Base-by-base conservation (phyloP, 2,797 vertebrate species). In the Lithobates pipiens region DNA sequence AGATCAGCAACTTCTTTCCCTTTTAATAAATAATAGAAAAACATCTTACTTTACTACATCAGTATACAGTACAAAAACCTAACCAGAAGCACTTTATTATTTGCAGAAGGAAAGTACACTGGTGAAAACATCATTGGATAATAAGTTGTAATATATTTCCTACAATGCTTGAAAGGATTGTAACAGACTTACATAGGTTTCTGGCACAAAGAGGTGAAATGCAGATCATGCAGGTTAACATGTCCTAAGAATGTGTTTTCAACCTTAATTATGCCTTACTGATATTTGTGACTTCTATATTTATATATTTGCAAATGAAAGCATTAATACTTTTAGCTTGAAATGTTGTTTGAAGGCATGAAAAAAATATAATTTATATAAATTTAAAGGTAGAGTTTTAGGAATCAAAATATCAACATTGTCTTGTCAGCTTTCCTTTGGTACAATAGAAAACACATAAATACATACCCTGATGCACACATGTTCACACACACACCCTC, bases 1-100 rank as follows among this genome's bases (percentile, higher is more conserved):
- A 61, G 27, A 73, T 63, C 80, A 82, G 15, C n/a, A 82, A 82
- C 68, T 81, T 73, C 4, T n/a, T 65, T 2, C n/a, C 15, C 61
- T 65, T 29, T 65, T 65, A n/a, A n/a, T 65, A 29, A 13, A 67
- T 8, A 27, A 11, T 25, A 15, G 29, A 67, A 34, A 29, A 67
- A 67, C 29, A 67, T 67, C 11, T 3, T 27, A 25, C 23, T 67
- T 29, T 11, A 74, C n/a, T 27, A 9, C 10, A 13, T 44, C 23
- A 46, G 21, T 42, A 73, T 73, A 44, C 23, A 73, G 72, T 25
- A n/a, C 5, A 74, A 50, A 42, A 42, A 42, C 32, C 7, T 46
- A 46, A 11, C 44, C 72, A 25, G 72, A 36, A 50, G 25, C 70
- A 46, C n/a, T 27, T 25, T 13, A 16, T 74, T 50, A 74, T 46